Base-by-base conservation (phyloP, 2,797 vertebrate species). In the Hirundo rustica region DNA sequence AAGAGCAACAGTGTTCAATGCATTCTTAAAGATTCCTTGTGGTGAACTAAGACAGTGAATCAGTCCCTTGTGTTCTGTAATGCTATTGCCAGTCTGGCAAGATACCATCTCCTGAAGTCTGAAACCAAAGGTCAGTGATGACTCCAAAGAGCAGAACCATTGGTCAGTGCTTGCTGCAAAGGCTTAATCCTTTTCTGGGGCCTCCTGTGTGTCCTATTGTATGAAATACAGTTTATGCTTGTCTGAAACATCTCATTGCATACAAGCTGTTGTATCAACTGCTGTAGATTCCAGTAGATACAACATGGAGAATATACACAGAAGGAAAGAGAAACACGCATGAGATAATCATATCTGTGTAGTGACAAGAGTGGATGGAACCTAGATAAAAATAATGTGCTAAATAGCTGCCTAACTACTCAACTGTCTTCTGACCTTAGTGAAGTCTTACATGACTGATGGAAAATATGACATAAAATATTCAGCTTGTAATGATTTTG, bases 281-380 rank as follows among this genome's bases (percentile, higher is more conserved):
- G 27, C 9, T 30, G 64, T 53, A 38, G 77, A 76, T 58, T 86
- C 54, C 15, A 29, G 11, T 38, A 61, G 61, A 21, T 84, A 7
- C 8, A 68, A 40, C 5, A 15, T 15, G 36, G 11, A 40, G 11
- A 47, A 9, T 11, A n/a, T 12, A 23, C 16, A 11, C 11, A 53
- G 51, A 62, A 76, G 11, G 36, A 70, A 61, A 70, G 36, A 68
- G 34, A 51, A 72, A 18, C 11, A 21, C 40, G 42, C 7, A 6
- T 19, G 18, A 20, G 32, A 34, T 20, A n/a, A 42, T 64, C 1
- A 0, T 38, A 13, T 30, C 23, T 66, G 7, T n/a, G 21, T 51
- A n/a, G 14, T 0, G 1, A 51, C 4, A 55, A 55, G n/a, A 51
- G 15, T 26, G 19, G 25, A 58, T 81, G 20, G 53, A 85, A 82